Conservation (phyloP, 2,888 invertebrate genomes). For the Synergus laeviventris region DNA sequence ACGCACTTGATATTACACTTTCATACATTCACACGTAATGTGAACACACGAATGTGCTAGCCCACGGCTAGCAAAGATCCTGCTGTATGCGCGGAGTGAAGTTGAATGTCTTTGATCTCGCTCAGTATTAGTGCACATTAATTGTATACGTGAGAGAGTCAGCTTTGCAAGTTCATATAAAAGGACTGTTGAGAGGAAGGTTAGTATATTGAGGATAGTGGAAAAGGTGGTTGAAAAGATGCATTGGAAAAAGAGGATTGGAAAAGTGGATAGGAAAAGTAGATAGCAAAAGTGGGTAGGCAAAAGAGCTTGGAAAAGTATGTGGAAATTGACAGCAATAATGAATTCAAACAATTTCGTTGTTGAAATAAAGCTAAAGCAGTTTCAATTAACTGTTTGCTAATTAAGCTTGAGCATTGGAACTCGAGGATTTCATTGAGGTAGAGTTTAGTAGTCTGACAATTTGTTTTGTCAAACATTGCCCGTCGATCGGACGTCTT, state of each 20-base stretch:
- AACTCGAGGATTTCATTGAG: slow-evolving; percentile 21
- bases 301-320: no score
- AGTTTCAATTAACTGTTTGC: not conserved
- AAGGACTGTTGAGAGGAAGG: no score
- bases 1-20: not conserved
- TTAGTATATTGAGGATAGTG: no score
- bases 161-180: not conserved
- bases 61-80: not conserved
- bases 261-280: no score
- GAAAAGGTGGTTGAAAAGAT: no score
- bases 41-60: no score
- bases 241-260: no score
- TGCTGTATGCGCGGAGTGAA: not conserved
- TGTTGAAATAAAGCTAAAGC: not conserved
- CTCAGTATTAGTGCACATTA: not conserved
- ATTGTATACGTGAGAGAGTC: not conserved
- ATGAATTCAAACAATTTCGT: not conserved
- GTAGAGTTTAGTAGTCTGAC: slow-evolving; percentile 16
- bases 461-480: slow-evolving; percentile 35
- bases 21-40: not conserved
- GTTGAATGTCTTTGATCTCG: not conserved
- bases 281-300: no score
- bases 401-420: slow-evolving; percentile 13
- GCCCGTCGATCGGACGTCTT: slow-evolving; percentile 30
- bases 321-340: no score